phyloP scores from a whole-genome alignment of 2,113 vertebrate species.

The Mus pahari region DNA sequence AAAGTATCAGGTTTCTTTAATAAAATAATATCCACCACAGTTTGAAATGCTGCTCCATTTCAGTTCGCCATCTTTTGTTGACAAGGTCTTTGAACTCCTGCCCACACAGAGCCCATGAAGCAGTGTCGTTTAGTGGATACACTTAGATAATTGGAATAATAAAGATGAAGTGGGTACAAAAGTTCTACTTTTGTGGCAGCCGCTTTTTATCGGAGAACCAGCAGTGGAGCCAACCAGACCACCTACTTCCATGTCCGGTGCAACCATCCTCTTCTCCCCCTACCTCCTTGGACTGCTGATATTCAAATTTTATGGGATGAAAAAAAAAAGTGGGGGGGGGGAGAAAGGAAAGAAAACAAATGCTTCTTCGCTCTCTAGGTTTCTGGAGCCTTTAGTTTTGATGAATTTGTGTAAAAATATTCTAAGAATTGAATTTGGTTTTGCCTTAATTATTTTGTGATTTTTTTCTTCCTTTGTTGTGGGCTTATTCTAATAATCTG shows the following conservation, averaged over 20 bases:
- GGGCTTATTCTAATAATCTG: background rate
- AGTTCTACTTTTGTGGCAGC: conserved; percentile 52
- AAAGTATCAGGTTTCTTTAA: conserved; percentile 16
- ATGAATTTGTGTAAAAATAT: background rate
- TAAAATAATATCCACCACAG: conserved; percentile 24
- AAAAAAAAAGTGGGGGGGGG: background rate
- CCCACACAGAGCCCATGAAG: conserved; percentile 68
- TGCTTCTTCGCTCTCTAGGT: too few relatives aligned
- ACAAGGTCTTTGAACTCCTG: conserved; percentile 79
- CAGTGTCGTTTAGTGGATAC: conserved; percentile 64
- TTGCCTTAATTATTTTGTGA: background rate
- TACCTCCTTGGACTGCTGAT: background rate
- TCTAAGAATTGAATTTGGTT: background rate
- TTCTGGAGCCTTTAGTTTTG: conserved; percentile 18
- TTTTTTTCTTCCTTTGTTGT: background rate
- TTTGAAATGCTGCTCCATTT: conserved; percentile 58
- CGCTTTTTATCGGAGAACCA: conserved; percentile 53
- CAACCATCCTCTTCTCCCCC: background rate
- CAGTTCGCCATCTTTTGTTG: conserved; percentile 63
- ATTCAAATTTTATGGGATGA: conserved; percentile 14
- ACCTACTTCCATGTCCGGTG: background rate
- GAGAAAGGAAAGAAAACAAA: background rate
- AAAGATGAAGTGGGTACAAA: conserved; percentile 71
- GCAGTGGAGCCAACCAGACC: conserved; percentile 35
- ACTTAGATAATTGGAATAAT: conserved; percentile 74